These are phyloP conservation scores for Ataeniobius toweri DNA, from an alignment of 2,797 vertebrate species.

Conservation along the genomic window DNA sequence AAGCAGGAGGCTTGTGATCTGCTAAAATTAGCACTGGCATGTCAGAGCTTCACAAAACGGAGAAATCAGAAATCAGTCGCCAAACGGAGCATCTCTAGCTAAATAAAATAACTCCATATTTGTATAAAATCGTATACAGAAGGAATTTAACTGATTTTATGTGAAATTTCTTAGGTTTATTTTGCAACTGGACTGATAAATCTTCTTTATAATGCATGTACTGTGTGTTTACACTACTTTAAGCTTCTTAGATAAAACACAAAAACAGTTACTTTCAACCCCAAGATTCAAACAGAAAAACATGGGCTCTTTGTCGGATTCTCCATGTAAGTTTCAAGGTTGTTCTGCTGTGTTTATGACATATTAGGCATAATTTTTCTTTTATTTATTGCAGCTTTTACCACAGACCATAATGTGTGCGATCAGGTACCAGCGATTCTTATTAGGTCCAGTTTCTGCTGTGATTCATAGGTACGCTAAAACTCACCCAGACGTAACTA, in stretches of 20 bases:
- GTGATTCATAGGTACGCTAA: not conserved
- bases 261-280: no score
- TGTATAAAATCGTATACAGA: not conserved
- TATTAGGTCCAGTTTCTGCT: not conserved
- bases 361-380: no score
- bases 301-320: not conserved
- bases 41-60: not conserved
- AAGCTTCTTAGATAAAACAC: not conserved
- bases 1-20: no score
- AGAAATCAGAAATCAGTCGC: not conserved
- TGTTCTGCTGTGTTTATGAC: not conserved
- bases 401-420: not conserved
- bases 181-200: not conserved
- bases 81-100: not conserved
- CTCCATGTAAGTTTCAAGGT: not conserved
- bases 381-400: not conserved
- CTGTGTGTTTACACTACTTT: no score
- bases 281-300: not conserved
- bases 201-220: no score
- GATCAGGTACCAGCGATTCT: not conserved
- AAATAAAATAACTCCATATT: not conserved
- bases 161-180: not conserved
- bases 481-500: not conserved
- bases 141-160: not conserved
- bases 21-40: no score